These are phyloP conservation scores for Muscina levida DNA, from an alignment of 2,888 invertebrate genomes.

Conservation along the genomic window DNA sequence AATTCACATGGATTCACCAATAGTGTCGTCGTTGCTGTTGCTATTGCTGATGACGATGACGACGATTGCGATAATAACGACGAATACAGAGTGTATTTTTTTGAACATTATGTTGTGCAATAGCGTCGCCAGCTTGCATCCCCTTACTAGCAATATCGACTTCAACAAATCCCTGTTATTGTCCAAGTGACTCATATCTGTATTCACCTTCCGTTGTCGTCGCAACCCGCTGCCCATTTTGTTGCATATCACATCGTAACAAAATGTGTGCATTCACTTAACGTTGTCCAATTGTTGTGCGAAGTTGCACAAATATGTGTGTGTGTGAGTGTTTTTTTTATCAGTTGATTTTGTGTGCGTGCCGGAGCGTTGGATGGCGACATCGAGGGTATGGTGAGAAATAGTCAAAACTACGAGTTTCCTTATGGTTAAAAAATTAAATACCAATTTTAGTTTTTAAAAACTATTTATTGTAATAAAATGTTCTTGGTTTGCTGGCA, in stretches of 20 bases:
- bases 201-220: not conserved
- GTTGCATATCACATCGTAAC: not conserved
- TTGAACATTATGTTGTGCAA: conserved; percentile 54
- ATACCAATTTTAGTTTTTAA: no score
- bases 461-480: no score
- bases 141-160: not conserved
- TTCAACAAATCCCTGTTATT: conserved; percentile 36
- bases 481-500: no score
- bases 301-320: conserved; percentile 32
- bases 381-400: no score
- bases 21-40: conserved; percentile 39
- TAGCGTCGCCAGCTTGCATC: not conserved
- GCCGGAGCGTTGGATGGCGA: not conserved
- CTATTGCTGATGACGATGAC: conserved; percentile 22
- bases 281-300: conserved; percentile 37
- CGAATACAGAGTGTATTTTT: conserved; percentile 48
- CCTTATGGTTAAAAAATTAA: no score
- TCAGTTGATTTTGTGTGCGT: conserved; percentile 19
- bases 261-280: conserved; percentile 9
- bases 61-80: conserved; percentile 22
- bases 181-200: conserved; percentile 46
- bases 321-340: no score
- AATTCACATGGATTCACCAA: not conserved
- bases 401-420: no score
- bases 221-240: not conserved